Evolutionary conservation across 2,797 vertebrate species (phyloP).

Genomic region (Cheirogaleus major): DNA sequence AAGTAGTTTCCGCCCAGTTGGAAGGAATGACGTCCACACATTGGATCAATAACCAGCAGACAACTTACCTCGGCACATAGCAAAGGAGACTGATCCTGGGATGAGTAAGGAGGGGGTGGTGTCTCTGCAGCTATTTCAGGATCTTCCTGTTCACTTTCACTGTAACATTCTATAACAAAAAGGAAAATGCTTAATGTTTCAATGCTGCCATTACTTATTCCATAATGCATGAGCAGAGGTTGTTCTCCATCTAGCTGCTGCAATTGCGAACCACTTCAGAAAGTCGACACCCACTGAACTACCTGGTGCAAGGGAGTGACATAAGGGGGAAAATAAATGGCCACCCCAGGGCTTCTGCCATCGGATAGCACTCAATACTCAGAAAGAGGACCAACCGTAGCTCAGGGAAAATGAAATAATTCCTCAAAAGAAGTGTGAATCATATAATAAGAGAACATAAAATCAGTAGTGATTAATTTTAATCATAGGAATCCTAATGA

Average conservation of each 20-base stretch:
- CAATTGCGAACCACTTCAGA: neutral
- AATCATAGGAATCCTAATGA: neutral
- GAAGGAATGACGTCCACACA: neutral
- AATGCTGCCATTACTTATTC: neutral
- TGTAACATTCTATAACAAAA: slow-evolving; percentile 93
- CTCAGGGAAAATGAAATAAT: neutral
- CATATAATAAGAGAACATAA: neutral
- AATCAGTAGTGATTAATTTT: neutral
- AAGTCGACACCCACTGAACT: neutral
- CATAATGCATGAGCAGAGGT: neutral
- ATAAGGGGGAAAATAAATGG: neutral
- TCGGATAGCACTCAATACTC: neutral
- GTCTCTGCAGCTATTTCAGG: slow-evolving; percentile 88
- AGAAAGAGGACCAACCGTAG: neutral
- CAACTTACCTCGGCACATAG: slow-evolving; percentile 66
- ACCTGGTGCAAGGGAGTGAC: neutral
- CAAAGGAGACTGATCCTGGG: slow-evolving; percentile 81
- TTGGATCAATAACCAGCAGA: neutral
- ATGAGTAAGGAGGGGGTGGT: slow-evolving; percentile 89
- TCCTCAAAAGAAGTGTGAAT: neutral
- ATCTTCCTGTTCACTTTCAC: slow-evolving; percentile 98
- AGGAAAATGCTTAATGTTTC: slow-evolving; percentile 35
- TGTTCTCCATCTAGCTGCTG: slow-evolving; percentile 8
- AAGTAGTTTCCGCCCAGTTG: neutral
- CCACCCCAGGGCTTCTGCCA: neutral